phyloP scores from a whole-genome alignment of 2,888 invertebrate genomes.

The Tenodera sinensis region DNA sequence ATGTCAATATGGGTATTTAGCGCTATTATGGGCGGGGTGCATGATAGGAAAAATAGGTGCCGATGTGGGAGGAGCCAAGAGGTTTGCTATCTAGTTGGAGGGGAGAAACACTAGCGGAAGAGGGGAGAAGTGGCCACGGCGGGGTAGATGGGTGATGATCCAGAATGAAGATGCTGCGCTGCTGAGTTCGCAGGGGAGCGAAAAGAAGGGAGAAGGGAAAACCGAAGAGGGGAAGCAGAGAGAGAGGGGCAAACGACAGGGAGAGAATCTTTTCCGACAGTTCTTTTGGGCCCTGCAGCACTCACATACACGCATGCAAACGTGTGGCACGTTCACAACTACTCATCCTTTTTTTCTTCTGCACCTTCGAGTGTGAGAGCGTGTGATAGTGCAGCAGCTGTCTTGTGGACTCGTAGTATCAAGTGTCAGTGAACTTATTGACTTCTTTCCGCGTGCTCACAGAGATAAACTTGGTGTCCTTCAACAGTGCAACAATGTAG shows the following conservation, averaged over 20 bases:
- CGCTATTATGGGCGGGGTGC: neutral
- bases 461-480: neutral
- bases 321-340: neutral
- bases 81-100: neutral
- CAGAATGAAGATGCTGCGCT: conserved; percentile 6
- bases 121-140: conserved; percentile 1
- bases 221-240: neutral
- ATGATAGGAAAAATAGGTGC: neutral
- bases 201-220: neutral
- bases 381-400: neutral
- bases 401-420: neutral
- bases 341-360: neutral
- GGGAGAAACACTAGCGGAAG: neutral
- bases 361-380: neutral
- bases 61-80: neutral
- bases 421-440: neutral
- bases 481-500: neutral
- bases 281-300: conserved; percentile 13
- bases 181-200: neutral
- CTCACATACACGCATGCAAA: neutral
- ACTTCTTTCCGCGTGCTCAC: neutral
- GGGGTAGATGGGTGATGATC: conserved; percentile 14
- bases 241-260: neutral
- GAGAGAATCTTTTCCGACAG: neutral
- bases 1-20: neutral